Conservation (phyloP, 2,113 vertebrate genomes). For the rat (Rattus norvegicus) region GRCr8 NC_086029.1:74788001-74788500, state of each 20-base stretch:
- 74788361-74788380: conserved; percentile 90
- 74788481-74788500: conserved; percentile 62
- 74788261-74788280: conserved; percentile 55
- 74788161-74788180: conserved; percentile 61
- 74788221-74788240: conserved; percentile 78
- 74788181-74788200: conserved; percentile 52
- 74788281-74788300: conserved; percentile 69
- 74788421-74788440: conserved; percentile 80
- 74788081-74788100: conserved; percentile 67
- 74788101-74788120: conserved; percentile 74
- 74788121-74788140: conserved; percentile 75
- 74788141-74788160: conserved; percentile 78
- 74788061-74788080: conserved; percentile 47
- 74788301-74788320: conserved; percentile 90
- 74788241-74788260: conserved; percentile 59
- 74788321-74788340: conserved; percentile 87
- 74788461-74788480: not conserved
- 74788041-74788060: conserved; percentile 41
- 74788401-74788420: conserved; percentile 88
- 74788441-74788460: conserved; percentile 68
- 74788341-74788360: conserved; percentile 84
- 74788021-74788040: conserved; percentile 14
- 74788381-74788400: conserved; percentile 84
- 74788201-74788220: conserved; percentile 54
- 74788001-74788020: conserved; percentile 33